These are phyloP conservation scores for Paramuricea clavata DNA, from an alignment of 92 coral and sea anemone species.

Conservation along the genomic window DNA sequence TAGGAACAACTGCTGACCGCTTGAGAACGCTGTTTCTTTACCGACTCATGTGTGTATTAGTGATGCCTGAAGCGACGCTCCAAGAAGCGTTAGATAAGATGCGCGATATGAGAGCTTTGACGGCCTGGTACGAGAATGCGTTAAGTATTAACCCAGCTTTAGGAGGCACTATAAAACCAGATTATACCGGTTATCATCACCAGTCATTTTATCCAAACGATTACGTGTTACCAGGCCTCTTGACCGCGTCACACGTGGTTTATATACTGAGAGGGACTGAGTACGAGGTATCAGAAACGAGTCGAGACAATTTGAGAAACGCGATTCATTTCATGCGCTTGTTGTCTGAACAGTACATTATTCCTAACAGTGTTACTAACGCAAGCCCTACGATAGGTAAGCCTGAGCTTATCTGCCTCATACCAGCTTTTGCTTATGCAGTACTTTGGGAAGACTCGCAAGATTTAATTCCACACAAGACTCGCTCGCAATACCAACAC, in stretches of 20 bases:
- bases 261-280: constrained; percentile 43
- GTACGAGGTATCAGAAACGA: constrained; percentile 16
- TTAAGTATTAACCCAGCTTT: constrained; percentile 74
- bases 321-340: constrained; percentile 69
- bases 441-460: constrained; percentile 31
- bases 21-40: constrained; percentile 72
- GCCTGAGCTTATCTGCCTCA: constrained; percentile 55
- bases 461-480: constrained; percentile 4
- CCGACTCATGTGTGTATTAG: constrained; percentile 72
- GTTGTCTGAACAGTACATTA: constrained; percentile 72
- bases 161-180: constrained; percentile 83
- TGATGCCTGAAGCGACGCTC: constrained; percentile 60
- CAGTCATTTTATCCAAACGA: constrained; percentile 32
- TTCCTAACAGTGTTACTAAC: constrained; percentile 72
- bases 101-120: constrained; percentile 72
- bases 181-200: constrained; percentile 73
- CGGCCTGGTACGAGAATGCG: constrained; percentile 70
- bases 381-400: constrained; percentile 35
- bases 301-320: constrained; percentile 61
- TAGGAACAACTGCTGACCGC: constrained; percentile 82
- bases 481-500: not conserved
- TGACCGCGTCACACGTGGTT: constrained; percentile 46
- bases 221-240: constrained; percentile 47
- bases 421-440: constrained; percentile 39
- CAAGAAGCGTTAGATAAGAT: constrained; percentile 55